Evolutionary conservation across 2,888 invertebrate genomes (phyloP).

Genomic region (Leptinotarsa peninsularis): DNA sequence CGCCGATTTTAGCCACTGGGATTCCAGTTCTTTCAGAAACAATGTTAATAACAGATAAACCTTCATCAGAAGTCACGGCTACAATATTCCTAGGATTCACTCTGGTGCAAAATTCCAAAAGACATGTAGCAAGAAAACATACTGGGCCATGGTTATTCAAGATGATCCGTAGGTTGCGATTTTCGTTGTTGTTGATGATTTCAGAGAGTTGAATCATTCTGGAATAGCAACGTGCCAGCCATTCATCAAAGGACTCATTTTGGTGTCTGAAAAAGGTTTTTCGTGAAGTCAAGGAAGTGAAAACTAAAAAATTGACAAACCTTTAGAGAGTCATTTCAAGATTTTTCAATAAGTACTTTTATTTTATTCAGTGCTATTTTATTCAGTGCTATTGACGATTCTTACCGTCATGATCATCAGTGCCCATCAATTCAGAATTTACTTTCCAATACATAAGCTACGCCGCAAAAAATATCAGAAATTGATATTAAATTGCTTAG

Average conservation of each 20-base stretch:
- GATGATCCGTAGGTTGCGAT: conserved; percentile 67
- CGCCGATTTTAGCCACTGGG: conserved; percentile 68
- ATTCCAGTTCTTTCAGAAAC: conserved; percentile 67
- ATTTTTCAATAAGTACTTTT: background rate
- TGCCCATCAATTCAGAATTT: no score
- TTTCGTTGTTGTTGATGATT: conserved; percentile 68
- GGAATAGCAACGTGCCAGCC: conserved; percentile 59
- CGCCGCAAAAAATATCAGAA: no score
- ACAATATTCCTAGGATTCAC: conserved; percentile 69
- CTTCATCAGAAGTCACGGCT: conserved; percentile 71
- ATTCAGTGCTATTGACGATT: no score
- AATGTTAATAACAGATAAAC: conserved; percentile 64
- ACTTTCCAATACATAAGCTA: no score
- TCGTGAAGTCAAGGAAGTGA: background rate
- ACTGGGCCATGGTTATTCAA: conserved; percentile 69
- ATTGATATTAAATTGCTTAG: no score
- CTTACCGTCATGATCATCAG: no score
- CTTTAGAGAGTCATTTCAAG: background rate
- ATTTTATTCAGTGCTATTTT: no score
- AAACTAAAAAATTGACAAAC: background rate
- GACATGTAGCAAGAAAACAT: conserved; percentile 71
- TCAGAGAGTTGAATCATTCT: conserved; percentile 66
- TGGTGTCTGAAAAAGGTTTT: conserved; percentile 16
- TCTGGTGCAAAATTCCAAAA: conserved; percentile 64
- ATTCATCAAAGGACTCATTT: conserved; percentile 16